phyloP scores from a whole-genome alignment of 1,140 invertebrate species.

The Lasioglossum albipes region DNA sequence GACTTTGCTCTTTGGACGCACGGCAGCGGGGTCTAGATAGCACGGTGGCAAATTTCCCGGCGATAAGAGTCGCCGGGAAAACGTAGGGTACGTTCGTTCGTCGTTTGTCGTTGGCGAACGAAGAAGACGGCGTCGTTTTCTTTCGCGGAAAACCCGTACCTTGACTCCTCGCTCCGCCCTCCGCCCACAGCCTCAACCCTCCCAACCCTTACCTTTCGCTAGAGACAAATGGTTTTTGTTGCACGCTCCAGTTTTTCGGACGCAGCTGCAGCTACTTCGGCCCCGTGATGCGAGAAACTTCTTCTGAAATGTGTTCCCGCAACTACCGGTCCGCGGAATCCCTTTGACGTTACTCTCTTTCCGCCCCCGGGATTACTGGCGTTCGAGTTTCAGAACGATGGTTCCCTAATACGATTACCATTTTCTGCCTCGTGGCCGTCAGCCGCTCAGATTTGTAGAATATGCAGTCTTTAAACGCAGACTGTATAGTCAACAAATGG shows the following conservation, averaged over 20 bases:
- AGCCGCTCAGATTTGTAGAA: too few relatives aligned
- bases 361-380: not conserved
- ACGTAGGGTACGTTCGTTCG: slow-evolving; percentile 12
- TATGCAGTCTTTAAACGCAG: too few relatives aligned
- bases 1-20: not conserved
- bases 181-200: too few relatives aligned
- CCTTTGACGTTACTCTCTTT: not conserved
- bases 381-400: not conserved
- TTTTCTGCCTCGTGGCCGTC: not conserved
- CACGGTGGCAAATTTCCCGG: slow-evolving; percentile 31
- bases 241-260: slow-evolving; percentile 6
- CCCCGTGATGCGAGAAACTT: not conserved
- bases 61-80: slow-evolving; percentile 26
- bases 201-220: not conserved
- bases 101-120: slow-evolving; percentile 12
- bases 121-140: slow-evolving; percentile 28
- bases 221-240: slow-evolving; percentile 35
- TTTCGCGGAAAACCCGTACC: not conserved
- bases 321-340: not conserved
- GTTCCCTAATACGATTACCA: not conserved
- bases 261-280: not conserved
- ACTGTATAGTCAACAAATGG: too few relatives aligned
- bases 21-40: not conserved
- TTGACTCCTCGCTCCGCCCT: not conserved
- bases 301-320: not conserved